Base-by-base conservation (phyloP, 2,888 invertebrate species). In the Epinotia brunnichana region DNA sequence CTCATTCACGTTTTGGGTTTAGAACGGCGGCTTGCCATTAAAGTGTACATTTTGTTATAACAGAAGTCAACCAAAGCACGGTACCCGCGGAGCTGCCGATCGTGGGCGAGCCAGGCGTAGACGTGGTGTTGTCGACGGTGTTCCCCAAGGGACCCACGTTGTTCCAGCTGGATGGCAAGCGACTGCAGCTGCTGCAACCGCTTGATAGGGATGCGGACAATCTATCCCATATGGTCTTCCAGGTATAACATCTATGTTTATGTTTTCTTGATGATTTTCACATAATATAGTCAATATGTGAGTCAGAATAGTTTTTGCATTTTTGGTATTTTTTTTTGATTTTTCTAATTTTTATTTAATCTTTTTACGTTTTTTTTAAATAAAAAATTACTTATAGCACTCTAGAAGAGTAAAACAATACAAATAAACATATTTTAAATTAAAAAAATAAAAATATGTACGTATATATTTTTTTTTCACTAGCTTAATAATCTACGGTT, bases 171-270 rank as follows among this genome's bases (percentile, higher is more conserved):
- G 96, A 97, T 83, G 97, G 97, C 56, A 98, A 98, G 88, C 95
- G 95, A 74, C 89, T 98, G 66, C 96, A 96, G 84, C 94, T 98
- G 68, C 89, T 97, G 69, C 94, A 96, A 78, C 97, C 98, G 0
- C 90, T 98, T 64, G 98, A 98, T 87, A 95, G 98, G 81, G 98
- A 98, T 90, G 96, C 95, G 70, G 96, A 97, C 81, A 97, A 97
- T 85, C 93, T 97, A 71, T 97, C 97, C 70, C 97, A 97, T 90
- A 96, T 97, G 89, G 96, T 97, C 39, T 97, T 98, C 86, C 97
- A 97, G 95, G 97, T 97, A 88, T 89, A 87, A 75, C 15, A 13
- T 21, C 41, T 10, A 51, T 17, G 17, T 53, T 29, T 62, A n/a
- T n/a, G 15, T 41, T 41, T 41, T 48, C 44, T 29, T 29, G 29